Evolutionary conservation across 2,113 vertebrate species (phyloP).

Genomic region (Chauna torquata): DNA sequence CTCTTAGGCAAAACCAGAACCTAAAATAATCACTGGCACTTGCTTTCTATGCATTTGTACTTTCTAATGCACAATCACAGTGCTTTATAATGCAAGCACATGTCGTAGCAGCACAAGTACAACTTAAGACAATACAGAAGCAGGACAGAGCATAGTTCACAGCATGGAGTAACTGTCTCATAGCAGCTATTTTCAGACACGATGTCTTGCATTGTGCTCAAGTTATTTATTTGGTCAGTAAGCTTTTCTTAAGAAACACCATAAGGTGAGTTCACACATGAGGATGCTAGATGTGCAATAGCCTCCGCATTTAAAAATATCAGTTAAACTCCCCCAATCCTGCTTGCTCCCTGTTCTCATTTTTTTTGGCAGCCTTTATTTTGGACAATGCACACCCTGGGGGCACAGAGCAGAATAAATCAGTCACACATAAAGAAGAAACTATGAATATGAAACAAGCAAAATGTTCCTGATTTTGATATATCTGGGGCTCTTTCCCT

Average conservation of each 20-base stretch:
- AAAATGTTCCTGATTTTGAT: conserved; percentile 17
- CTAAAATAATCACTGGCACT: background rate
- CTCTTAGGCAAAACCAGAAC: background rate
- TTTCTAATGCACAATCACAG: background rate
- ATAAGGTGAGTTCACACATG: conserved; percentile 20
- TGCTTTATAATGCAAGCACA: background rate
- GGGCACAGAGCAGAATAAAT: conserved; percentile 48
- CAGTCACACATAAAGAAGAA: conserved; percentile 60
- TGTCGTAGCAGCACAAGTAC: background rate
- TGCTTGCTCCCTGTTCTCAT: background rate
- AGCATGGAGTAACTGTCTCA: background rate
- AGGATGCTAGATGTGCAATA: background rate
- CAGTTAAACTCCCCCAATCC: background rate
- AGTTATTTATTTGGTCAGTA: background rate
- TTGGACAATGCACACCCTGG: conserved; percentile 65
- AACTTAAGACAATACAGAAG: conserved; percentile 6
- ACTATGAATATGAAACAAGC: conserved; percentile 65
- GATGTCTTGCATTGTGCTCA: background rate
- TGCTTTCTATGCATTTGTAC: background rate
- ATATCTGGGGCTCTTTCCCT: conserved; percentile 37
- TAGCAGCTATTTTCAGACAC: conserved; percentile 19
- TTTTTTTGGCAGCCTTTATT: conserved; percentile 60
- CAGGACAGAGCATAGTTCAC: background rate
- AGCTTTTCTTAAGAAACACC: conserved; percentile 4
- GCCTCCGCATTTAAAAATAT: conserved; percentile 4